These are phyloP conservation scores for Nyctalus aviator DNA, from an alignment of 2,797 vertebrate genomes.

Conservation along the genomic window DNA sequence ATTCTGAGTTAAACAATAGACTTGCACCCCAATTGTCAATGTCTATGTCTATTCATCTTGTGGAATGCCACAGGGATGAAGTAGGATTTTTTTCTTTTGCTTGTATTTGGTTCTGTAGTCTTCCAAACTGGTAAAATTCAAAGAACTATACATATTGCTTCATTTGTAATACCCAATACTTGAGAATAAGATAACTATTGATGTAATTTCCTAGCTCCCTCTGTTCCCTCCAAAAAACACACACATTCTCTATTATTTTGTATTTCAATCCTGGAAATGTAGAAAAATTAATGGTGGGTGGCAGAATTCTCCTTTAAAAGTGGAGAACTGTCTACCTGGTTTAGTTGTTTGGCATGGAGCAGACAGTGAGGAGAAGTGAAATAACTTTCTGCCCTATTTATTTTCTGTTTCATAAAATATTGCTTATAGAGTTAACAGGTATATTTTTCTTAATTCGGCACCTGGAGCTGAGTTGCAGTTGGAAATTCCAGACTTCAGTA, in stretches of 20 bases:
- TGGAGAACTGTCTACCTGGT: background rate
- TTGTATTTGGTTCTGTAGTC: background rate
- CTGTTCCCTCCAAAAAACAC: background rate
- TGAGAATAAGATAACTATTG: background rate
- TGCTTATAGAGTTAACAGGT: background rate
- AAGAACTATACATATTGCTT: background rate
- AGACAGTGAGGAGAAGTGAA: slow-evolving; percentile 28
- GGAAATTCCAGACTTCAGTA: slow-evolving; percentile 69
- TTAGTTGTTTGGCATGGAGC: slow-evolving; percentile 19
- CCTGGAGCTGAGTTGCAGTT: slow-evolving; percentile 31
- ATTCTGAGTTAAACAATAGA: background rate
- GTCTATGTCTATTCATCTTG: background rate
- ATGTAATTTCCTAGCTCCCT: background rate
- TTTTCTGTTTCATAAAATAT: slow-evolving; percentile 65
- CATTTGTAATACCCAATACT: background rate
- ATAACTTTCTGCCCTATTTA: slow-evolving; percentile 56
- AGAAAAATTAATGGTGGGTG: background rate
- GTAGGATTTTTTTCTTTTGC: slow-evolving; percentile 7
- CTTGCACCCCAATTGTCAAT: background rate
- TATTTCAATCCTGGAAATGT: background rate
- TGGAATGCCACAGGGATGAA: background rate
- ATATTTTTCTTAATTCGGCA: slow-evolving; percentile 65
- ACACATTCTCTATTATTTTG: background rate
- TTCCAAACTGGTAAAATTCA: background rate
- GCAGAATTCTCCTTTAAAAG: background rate